Base-by-base conservation (phyloP, 2,797 vertebrate genomes). In the Alexandromys oeconomus region DNA sequence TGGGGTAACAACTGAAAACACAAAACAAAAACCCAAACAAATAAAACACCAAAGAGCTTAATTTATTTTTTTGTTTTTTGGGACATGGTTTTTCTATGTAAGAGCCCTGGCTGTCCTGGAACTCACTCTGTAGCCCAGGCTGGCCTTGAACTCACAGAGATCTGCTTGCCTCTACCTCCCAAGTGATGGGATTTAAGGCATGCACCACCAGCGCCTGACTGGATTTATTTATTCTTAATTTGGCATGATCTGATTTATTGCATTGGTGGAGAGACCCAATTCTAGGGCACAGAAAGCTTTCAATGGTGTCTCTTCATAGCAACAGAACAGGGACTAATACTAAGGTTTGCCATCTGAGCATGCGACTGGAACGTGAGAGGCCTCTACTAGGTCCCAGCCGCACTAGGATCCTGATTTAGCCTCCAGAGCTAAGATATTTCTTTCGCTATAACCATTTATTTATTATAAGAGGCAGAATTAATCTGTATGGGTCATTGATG, bases 1-100 rank as follows among this genome's bases (percentile, higher is more conserved):
- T 0, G 99, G 97, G 8, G 98, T 98, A 46, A 96, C 85, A 96
- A 98, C 99, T 99, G 61, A 92, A 94, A 67, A 96, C 19, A 43
- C 48, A 34, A 65, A 51, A 87, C 3, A 78, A 79, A 92, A 91
- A 31, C 5, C n/a, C 29, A 84, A 86, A 54, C 29, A 69, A 61
- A 61, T 13, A 40, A 27, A 69, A 86, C 46, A 71, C 23, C 29
- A 77, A 91, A 96, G n/a, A 21, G 14, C 34, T 93, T 74, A 9
- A 69, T 69, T 69, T 69, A 31, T 15, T 34, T 6, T 25, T 73
- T 73, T 21, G 10, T 23, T 73, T 40, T 74, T 71, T 37, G n/a
- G n/a, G 34, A 40, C 37, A 40, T 21, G 11, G 37, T 40, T 73
- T 71, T 74, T 40, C 71, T 73, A 37, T 73, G 37, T 6, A 73